phyloP scores from a whole-genome alignment of 2,113 vertebrate genomes.

The Sitta europaea region DNA sequence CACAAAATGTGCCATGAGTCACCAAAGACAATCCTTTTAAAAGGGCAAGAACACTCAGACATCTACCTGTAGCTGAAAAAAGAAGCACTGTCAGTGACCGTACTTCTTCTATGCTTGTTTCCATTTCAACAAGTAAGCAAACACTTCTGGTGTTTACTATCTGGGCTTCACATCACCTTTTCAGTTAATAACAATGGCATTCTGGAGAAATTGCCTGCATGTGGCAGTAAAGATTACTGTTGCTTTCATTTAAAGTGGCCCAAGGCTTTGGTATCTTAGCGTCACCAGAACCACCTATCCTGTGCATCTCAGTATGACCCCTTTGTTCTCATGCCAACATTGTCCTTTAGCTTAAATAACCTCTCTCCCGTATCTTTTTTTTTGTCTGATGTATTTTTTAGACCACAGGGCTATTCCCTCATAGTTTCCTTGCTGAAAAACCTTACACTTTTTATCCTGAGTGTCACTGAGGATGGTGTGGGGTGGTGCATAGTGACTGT shows the following conservation, averaged over 20 bases:
- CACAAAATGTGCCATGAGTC: accelerated
- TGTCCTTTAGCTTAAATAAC: neutral
- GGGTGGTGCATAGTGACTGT: neutral
- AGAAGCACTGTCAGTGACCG: neutral
- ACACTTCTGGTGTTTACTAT: neutral
- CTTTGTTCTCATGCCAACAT: neutral
- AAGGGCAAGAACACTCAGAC: neutral
- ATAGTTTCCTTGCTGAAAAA: neutral
- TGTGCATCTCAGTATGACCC: neutral
- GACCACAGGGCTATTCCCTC: neutral
- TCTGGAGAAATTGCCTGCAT: neutral
- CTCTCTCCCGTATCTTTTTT: neutral
- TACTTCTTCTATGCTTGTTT: neutral
- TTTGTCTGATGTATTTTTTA: neutral
- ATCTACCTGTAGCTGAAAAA: neutral
- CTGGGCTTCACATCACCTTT: neutral
- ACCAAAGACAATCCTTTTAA: neutral
- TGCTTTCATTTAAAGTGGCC: neutral
- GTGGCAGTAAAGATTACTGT: neutral
- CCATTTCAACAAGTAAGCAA: neutral
- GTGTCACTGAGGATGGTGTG: neutral
- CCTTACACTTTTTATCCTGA: neutral
- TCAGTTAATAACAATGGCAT: neutral
- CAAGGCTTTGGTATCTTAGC: neutral
- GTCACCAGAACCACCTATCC: neutral